A percentile compares a stretch with the other conserved stretches of the same genome.
Conservation (phyloP, 1,140 invertebrate genomes). For the Aphelinus atriplicis region DNA sequence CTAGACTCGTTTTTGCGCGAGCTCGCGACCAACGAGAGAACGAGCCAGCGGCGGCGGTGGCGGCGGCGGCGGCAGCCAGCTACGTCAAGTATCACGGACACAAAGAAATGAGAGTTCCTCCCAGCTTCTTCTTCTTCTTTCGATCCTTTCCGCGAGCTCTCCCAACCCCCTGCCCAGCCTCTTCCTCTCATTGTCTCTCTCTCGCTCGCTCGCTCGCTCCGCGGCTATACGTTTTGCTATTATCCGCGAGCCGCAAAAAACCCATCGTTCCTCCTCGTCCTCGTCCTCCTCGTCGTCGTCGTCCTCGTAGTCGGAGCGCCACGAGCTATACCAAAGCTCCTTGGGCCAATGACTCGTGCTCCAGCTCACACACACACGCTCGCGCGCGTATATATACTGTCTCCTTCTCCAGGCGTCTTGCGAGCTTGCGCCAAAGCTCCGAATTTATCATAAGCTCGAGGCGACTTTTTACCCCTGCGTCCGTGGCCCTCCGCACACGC, state of each 20-base stretch:
- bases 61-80: slow-evolving; percentile 29
- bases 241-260: slow-evolving; percentile 1
- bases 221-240: too few species aligned
- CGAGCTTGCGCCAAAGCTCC: slow-evolving; percentile 45
- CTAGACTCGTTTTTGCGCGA: slow-evolving; percentile 66
- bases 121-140: slow-evolving; percentile 37
- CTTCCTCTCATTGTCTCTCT: slow-evolving; percentile 3
- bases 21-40: slow-evolving; percentile 43
- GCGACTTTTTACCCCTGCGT: too few species aligned
- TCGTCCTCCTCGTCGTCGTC: slow-evolving; percentile 3
- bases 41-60: slow-evolving; percentile 39
- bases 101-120: slow-evolving; percentile 39
- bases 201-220: slow-evolving; percentile 7
- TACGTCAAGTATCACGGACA: slow-evolving; percentile 36
- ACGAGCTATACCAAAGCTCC: neutral
- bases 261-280: neutral
- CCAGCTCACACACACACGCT: too few species aligned
- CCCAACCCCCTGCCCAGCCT: too few species aligned
- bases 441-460: slow-evolving; percentile 37
- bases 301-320: neutral
- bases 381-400: too few species aligned
- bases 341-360: slow-evolving; percentile 10
- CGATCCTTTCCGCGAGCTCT: neutral
- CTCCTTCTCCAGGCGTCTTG: slow-evolving; percentile 21
- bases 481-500: too few species aligned